Base-by-base conservation (phyloP, 2,888 invertebrate genomes). In the Drosophila demipolita region DNA sequence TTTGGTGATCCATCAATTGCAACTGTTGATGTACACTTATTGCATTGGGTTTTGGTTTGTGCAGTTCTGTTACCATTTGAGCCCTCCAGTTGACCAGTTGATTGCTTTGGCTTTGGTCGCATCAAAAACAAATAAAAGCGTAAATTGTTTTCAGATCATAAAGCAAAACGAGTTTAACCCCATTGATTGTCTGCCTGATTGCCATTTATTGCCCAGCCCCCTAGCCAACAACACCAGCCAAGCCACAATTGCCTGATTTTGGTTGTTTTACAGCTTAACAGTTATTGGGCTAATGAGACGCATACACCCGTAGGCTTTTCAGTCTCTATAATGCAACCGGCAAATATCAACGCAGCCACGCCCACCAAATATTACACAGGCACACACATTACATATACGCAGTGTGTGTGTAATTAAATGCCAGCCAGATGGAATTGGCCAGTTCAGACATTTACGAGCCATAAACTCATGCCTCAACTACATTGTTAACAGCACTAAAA, bases 121-220 rank as follows among this genome's bases (percentile, higher is more conserved):
- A 84, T 84, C 87, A 81, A 83, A 87, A 88, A 81, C 87, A 84
- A 87, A 87, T 87, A 87, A 87, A 87, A 88, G 84, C 89, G 81
- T 84, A 88, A 88, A 87, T 87, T 88, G 89, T 87, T 86, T 88
- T 88, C 84, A 74, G 86, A 86, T 88, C 86, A 88, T 86, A 88
- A 86, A 86, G 80, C 82, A 77, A 80, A 72, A 88, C 78, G 75
- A 82, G 83, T 75, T 86, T 80, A 75, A 73, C 83, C 83, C 84
- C 82, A 78, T 87, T 83, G 83, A 80, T 86, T 88, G 86, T 76
- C 71, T 75, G 78, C 35, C 63, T 88, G 87, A 87, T 87, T 89
- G 87, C 87, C 84, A 80, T 83, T 89, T 83, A 87, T 87, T 71
- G 83, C 76, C 67, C 64, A 49, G 60, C 72, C 72, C 71, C 48